These are phyloP conservation scores for Astreopora myriophthalma DNA, from an alignment of 64 coral and sea anemone species.

Conservation along the genomic window DNA sequence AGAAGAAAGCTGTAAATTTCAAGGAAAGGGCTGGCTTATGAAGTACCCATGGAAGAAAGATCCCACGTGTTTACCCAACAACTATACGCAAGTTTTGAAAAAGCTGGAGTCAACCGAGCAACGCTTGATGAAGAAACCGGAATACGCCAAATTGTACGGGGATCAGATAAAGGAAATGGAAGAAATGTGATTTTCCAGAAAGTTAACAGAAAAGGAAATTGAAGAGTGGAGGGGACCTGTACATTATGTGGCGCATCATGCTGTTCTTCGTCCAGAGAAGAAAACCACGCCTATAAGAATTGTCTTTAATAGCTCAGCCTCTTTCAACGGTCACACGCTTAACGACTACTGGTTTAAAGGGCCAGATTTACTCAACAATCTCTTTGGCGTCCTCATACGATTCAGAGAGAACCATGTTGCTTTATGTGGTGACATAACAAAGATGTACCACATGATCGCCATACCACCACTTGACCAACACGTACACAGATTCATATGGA, in stretches of 20 bases:
- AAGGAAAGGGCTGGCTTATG: not conserved
- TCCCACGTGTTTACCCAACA: not conserved
- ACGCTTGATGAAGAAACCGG: not conserved
- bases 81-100: slow-evolving; percentile 10
- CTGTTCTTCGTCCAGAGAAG: not conserved
- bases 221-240: not conserved
- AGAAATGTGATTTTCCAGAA: slow-evolving; percentile 18
- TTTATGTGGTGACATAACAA: slow-evolving; percentile 17
- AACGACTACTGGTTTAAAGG: not conserved
- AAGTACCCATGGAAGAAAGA: slow-evolving; percentile 7
- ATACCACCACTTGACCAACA: no score
- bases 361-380: slow-evolving; percentile 19
- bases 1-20: not conserved
- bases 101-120: not conserved
- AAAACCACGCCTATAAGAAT: not conserved
- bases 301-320: slow-evolving; percentile 44
- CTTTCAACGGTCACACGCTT: slow-evolving; percentile 20
- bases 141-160: not conserved
- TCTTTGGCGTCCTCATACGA: slow-evolving; percentile 29
- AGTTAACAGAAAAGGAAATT: slow-evolving; percentile 13
- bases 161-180: slow-evolving; percentile 27
- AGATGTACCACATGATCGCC: slow-evolving; percentile 55
- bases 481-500: no score
- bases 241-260: not conserved
- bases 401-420: slow-evolving; percentile 3